Conservation (phyloP, 2,888 invertebrate species). For the Rhyacophila evoluta region DNA sequence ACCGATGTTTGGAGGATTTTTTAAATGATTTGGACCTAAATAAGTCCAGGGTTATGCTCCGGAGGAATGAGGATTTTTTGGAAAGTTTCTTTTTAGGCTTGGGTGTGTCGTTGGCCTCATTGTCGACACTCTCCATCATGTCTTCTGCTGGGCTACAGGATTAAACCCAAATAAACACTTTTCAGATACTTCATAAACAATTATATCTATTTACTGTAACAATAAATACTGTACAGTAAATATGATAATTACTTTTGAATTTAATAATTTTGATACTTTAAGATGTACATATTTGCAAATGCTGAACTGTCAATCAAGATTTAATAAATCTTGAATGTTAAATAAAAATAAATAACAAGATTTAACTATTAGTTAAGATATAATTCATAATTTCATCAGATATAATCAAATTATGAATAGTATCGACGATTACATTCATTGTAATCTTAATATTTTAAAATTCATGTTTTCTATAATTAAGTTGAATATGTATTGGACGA, state of each 20-base stretch:
- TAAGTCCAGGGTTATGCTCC: conserved; percentile 69
- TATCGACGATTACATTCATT: too few species aligned
- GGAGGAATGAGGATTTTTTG: conserved; percentile 70
- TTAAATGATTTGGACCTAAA: conserved; percentile 70
- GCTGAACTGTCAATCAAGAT: too few species aligned
- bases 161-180: conserved; percentile 44
- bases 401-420: too few species aligned
- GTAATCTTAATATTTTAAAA: too few species aligned
- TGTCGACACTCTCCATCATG: conserved; percentile 69
- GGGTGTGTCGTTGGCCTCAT: conserved; percentile 69
- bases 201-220: not conserved
- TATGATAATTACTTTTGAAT: not conserved
- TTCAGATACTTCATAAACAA: conserved; percentile 38
- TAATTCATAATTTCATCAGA: too few species aligned
- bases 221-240: not conserved
- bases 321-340: too few species aligned
- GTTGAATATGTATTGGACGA: too few species aligned
- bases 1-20: conserved; percentile 69
- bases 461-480: too few species aligned
- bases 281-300: not conserved
- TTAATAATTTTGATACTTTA: not conserved
- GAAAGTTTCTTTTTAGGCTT: conserved; percentile 72
- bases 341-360: too few species aligned
- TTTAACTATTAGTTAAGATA: too few species aligned
- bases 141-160: conserved; percentile 55